Evolutionary conservation across 2,888 invertebrate species (phyloP), one percentile per base, ranked within the genome.

Genomic region (Scaptodrosophila latifasciaeformis): DNA sequence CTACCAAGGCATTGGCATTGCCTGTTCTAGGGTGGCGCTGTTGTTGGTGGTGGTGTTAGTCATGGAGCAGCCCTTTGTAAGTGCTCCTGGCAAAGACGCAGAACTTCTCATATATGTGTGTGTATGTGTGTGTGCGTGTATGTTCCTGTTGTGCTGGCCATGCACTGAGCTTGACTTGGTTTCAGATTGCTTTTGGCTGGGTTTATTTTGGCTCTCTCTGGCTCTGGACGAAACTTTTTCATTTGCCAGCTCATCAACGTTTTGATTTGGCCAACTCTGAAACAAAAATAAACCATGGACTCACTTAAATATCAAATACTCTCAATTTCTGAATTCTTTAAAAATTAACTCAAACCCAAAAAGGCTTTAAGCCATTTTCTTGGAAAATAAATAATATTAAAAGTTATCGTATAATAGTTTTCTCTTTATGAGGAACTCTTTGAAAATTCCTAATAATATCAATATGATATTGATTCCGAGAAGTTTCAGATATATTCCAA

Each of bases 241-340:
- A 81, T 81, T 82, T 82, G 77, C 70, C 75, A 71, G 74, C 81
- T 81, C 84, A 82, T 83, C 82, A 79, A 70, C 69, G 80, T 77
- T 75, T 77, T 82, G 82, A 84, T 83, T 82, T 84, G 70, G 67
- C 59, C 69, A 71, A 69, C 58, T 62, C 57, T 54, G 61, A 59
- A 60, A 56, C 64, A 50, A 60, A 65, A 56, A 45, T 56, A 62
- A 57, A 40, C 30, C 50, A 49, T 44, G 42, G 39, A 46, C 13
- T 34, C 34, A n/a, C n/a, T n/a, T n/a, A n/a, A n/a, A n/a, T n/a
- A n/a, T n/a, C n/a, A n/a, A n/a, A n/a, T n/a, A n/a, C n/a, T n/a
- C n/a, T n/a, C n/a, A n/a, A n/a, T n/a, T n/a, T n/a, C n/a, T n/a
- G n/a, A n/a, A n/a, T n/a, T n/a, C n/a, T n/a, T n/a, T n/a, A n/a